Evolutionary conservation across 2,888 invertebrate genomes (phyloP).

Genomic region (Unio delphinus): DNA sequence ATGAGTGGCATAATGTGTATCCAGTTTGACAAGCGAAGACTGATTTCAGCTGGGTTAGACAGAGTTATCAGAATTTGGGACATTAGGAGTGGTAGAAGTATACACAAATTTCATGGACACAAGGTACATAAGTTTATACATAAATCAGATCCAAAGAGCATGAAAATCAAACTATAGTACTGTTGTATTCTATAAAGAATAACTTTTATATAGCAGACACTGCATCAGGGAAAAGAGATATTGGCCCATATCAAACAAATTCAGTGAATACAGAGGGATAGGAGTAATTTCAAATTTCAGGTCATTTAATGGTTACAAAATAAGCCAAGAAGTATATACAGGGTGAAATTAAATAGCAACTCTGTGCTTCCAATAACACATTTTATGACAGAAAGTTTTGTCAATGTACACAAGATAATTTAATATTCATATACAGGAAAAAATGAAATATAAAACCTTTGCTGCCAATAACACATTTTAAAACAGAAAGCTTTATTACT

Average conservation of each 20-base stretch:
- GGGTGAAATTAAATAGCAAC: constrained; percentile 11
- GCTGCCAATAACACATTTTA: too few relatives aligned
- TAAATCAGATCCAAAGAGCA: not conserved
- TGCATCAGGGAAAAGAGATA: not conserved
- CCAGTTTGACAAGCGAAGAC: constrained; percentile 59
- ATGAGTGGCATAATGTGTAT: constrained; percentile 60
- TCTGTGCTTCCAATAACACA: not conserved
- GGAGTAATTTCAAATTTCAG: too few relatives aligned
- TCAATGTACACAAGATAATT: too few relatives aligned
- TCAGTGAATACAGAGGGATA: too few relatives aligned
- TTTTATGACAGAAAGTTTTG: not conserved
- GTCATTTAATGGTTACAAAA: not conserved
- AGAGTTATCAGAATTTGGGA: constrained; percentile 65
- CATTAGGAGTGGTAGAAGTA: constrained; percentile 62
- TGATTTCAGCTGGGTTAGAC: constrained; percentile 65
- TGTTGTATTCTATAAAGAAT: not conserved
- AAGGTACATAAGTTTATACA: constrained; percentile 45
- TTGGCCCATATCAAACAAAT: not conserved
- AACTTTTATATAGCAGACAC: not conserved
- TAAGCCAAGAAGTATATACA: constrained; percentile 1
- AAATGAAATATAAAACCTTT: too few relatives aligned
- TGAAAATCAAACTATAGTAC: not conserved
- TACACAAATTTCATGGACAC: constrained; percentile 67
- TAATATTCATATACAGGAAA: too few relatives aligned
- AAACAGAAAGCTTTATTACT: too few relatives aligned